phyloP scores from a whole-genome alignment of 1,140 invertebrate genomes.

The Brachystomella parvula region DNA sequence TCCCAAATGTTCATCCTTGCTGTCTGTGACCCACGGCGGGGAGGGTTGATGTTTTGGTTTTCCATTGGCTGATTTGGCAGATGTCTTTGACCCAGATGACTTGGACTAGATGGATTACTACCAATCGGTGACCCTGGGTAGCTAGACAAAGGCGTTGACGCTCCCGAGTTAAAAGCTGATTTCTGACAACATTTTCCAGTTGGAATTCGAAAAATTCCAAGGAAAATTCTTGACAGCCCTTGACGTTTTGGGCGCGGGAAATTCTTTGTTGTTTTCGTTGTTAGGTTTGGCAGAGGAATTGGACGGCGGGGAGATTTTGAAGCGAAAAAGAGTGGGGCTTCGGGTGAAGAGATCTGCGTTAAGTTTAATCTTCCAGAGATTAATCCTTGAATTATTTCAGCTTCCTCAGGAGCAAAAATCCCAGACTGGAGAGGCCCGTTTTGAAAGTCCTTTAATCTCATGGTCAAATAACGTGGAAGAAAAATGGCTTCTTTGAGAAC shows the following conservation, averaged over 20 bases:
- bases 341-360: not conserved
- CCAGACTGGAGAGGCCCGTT: constrained; percentile 44
- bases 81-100: not conserved
- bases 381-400: constrained; percentile 31
- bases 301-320: not conserved
- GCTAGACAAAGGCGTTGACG: not conserved
- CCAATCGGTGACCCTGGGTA: not conserved
- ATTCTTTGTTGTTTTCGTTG: not conserved
- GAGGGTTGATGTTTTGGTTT: not conserved
- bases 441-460: constrained; percentile 54
- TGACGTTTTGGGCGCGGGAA: not conserved
- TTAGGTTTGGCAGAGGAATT: not conserved
- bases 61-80: not conserved
- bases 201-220: not conserved
- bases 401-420: constrained; percentile 43
- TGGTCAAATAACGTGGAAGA: constrained; percentile 56
- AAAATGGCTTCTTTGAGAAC: constrained; percentile 56
- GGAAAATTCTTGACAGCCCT: not conserved
- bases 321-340: not conserved
- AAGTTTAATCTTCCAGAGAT: not conserved
- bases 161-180: not conserved
- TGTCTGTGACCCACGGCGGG: not conserved
- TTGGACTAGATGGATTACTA: constrained; percentile 23
- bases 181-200: not conserved
- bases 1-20: constrained; percentile 15